Base-by-base conservation (phyloP, 2,888 invertebrate genomes). In the Abscondita cerata region DNA sequence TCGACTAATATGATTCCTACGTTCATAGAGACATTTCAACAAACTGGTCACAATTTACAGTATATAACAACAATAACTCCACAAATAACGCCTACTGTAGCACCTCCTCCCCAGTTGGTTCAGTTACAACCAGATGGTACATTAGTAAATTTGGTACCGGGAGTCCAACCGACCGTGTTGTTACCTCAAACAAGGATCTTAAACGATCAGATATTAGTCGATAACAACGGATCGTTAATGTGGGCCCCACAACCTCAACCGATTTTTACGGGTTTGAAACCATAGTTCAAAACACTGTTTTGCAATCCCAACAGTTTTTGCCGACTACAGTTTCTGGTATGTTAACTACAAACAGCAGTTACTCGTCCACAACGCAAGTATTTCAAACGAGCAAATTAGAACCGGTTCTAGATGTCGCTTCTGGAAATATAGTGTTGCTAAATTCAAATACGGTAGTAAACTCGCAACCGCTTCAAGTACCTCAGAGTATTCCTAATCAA, bases 271-370 rank as follows among this genome's bases (percentile, higher is more conserved):
- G 92, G 0, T 82, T 93, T 66, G 93, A 93, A 81, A 93, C 93
- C 0, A 92, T 93, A 55, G 93, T 93, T 1, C 92, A 92, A 78
- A 93, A 93, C 73, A 93, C 93, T 2, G 92, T 93, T 0, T 92
- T 93, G 92, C 91, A 91, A n/a, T 92, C 92, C 16, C 92, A 92
- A 75, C 93, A 93, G 75, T 92, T 92, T 75, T 88, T 93, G 12
- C 89, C 92, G 2, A 90, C 91, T 1, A 88, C 91, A 3, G 89
- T 92, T 83, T 91, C 90, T 64, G 92, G 92, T 44, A 89, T 92
- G 1, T 82, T 92, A 25, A 90, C 92, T 55, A 89, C 90, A 71
- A 90, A 90, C 72, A 92, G 92, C 72, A 92, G 92, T 75, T 93
- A 92, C 76, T 90, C 91, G 13, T 91, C 93, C 13, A 93, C 93